These are phyloP conservation scores for Melanerpes aurifrons DNA, from an alignment of 2,113 vertebrate species.

Conservation along the genomic window DNA sequence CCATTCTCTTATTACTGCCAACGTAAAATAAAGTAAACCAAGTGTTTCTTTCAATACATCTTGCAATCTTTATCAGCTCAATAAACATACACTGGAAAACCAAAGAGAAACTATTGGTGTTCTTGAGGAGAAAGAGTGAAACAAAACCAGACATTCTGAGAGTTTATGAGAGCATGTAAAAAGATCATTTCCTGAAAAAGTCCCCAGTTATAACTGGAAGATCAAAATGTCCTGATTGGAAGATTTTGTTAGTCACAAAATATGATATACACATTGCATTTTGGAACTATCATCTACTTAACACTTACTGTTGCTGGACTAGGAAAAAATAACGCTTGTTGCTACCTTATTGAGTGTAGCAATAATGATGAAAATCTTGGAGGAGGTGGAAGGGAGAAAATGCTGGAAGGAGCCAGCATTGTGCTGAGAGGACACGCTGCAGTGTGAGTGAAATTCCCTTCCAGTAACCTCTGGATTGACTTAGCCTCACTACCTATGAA, in stretches of 20 bases:
- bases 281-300: constrained; percentile 44
- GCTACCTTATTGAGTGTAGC: constrained; percentile 27
- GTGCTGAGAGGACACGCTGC: neutral
- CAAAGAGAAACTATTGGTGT: constrained; percentile 48
- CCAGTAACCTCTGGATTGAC: neutral
- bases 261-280: constrained; percentile 36
- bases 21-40: constrained; percentile 44
- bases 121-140: constrained; percentile 41
- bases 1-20: constrained; percentile 31
- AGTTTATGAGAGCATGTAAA: constrained; percentile 65
- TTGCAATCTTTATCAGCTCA: constrained; percentile 46
- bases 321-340: constrained; percentile 1
- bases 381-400: neutral
- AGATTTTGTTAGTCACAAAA: constrained; percentile 51
- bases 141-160: constrained; percentile 57
- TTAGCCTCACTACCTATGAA: neutral
- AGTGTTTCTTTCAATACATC: constrained; percentile 33
- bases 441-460: constrained; percentile 1
- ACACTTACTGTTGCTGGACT: constrained; percentile 55
- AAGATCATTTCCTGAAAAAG: constrained; percentile 67
- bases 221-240: constrained; percentile 66
- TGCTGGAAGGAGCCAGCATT: neutral
- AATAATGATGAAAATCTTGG: neutral
- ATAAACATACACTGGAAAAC: constrained; percentile 55
- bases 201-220: constrained; percentile 39